Evolutionary conservation across 2,888 invertebrate species (phyloP).

Genomic region (Chaetogeoica ovagalla): DNA sequence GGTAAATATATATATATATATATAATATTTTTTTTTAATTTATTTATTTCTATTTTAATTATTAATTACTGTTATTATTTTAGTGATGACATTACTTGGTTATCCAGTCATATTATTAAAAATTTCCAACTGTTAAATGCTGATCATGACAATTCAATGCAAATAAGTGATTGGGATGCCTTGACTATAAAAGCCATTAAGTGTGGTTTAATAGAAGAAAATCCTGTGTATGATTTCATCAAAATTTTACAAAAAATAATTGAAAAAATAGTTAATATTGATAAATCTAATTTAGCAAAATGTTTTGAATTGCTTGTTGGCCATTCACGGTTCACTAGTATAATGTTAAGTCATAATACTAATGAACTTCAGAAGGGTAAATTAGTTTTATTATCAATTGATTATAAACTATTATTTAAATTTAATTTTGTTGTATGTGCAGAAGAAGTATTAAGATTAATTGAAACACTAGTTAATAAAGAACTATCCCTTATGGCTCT

Average conservation of each 20-base stretch:
- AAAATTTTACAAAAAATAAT: constrained; percentile 25
- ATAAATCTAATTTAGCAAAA: constrained; percentile 57
- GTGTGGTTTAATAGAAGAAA: constrained; percentile 29
- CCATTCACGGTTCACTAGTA: constrained; percentile 76
- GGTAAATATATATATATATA: background rate
- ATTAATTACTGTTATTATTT: background rate
- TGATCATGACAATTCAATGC: background rate
- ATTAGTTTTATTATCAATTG: constrained; percentile 56
- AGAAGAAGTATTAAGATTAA: constrained; percentile 68
- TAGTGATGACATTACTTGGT: constrained; percentile 31
- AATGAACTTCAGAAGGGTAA: constrained; percentile 57
- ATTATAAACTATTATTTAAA: background rate
- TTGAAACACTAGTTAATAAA: constrained; percentile 67
- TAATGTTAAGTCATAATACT: constrained; percentile 64
- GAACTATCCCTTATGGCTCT: constrained; percentile 69
- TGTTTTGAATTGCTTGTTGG: constrained; percentile 75
- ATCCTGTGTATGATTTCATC: constrained; percentile 13
- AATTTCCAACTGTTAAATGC: constrained; percentile 27
- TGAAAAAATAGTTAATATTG: constrained; percentile 10
- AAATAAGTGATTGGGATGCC: constrained; percentile 32
- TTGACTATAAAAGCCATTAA: constrained; percentile 30
- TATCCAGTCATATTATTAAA: constrained; percentile 33
- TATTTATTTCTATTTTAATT: background rate
- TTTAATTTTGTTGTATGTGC: constrained; percentile 59
- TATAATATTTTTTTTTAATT: background rate